Percentiles rank a stretch among this genome's conserved stretches.
Evolutionary conservation across 2,797 vertebrate genomes (phyloP).

Genomic region (Hafferia zeledoni): DNA sequence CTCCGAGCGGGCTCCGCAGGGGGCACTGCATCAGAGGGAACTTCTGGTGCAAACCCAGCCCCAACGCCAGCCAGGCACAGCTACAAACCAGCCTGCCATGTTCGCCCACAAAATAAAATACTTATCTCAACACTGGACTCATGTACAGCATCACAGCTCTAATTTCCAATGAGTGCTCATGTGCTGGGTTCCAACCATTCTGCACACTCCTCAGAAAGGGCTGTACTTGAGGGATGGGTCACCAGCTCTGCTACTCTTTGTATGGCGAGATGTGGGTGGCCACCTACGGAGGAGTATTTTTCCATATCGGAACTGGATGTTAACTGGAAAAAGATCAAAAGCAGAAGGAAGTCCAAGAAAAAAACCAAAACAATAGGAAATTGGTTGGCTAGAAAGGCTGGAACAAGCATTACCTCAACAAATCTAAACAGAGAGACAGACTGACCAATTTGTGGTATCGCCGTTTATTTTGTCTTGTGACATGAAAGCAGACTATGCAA

Average conservation of each 20-base stretch:
- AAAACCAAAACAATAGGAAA: background rate
- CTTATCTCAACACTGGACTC: background rate
- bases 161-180: rapidly evolving
- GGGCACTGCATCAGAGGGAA: constrained; percentile 4
- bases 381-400: background rate
- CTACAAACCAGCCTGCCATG: rapidly evolving
- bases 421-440: constrained; percentile 39
- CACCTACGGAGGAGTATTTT: background rate
- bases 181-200: background rate
- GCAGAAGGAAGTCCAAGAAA: constrained; percentile 6
- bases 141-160: background rate
- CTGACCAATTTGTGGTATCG: constrained; percentile 32
- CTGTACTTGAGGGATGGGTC: background rate
- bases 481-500: background rate
- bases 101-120: background rate
- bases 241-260: background rate
- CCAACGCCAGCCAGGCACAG: background rate
- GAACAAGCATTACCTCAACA: constrained; percentile 28
- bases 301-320: background rate
- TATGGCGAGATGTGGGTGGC: background rate
- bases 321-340: constrained; percentile 41
- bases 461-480: constrained; percentile 47
- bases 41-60: background rate
- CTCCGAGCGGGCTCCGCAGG: background rate
- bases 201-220: background rate